A percentile compares a stretch with the other conserved stretches of the same genome.
These are phyloP conservation scores for Rhodinocichla rosea DNA, from an alignment of 2,113 vertebrate genomes.

Conservation along the genomic window DNA sequence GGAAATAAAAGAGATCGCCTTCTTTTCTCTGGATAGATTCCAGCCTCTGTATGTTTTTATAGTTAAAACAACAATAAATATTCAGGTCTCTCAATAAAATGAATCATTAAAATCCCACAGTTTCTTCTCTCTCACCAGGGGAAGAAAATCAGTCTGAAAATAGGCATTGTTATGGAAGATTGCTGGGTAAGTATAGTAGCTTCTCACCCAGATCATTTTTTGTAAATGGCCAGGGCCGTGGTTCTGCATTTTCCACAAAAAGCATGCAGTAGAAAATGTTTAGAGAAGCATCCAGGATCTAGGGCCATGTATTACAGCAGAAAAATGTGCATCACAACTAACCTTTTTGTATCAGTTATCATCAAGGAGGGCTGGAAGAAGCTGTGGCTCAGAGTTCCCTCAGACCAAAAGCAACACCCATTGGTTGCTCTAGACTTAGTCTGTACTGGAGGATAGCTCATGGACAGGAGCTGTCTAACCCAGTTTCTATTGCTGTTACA, in stretches of 20 bases:
- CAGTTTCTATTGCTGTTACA: background rate
- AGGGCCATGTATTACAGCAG: background rate
- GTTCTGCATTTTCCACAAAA: background rate
- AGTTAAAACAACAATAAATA: slow-evolving; percentile 51
- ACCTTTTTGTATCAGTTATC: background rate
- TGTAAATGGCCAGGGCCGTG: background rate
- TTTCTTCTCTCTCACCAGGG: background rate
- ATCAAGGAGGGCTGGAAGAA: background rate
- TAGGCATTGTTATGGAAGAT: background rate
- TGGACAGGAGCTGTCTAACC: background rate
- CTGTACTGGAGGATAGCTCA: background rate
- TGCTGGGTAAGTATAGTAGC: background rate
- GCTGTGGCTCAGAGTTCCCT: background rate
- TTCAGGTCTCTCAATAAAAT: slow-evolving; percentile 16
- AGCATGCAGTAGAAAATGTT: background rate
- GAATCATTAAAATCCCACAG: background rate
- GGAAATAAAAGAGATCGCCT: background rate
- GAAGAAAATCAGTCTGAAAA: slow-evolving; percentile 23
- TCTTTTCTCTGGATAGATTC: slow-evolving; percentile 17
- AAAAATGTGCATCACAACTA: background rate
- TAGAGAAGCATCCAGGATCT: background rate
- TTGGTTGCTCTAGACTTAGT: background rate
- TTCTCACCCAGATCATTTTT: background rate
- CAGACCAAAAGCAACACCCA: background rate
- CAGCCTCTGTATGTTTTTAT: slow-evolving; percentile 12